Conservation (phyloP, 2,113 vertebrate species). For the Megaleporinus macrocephalus region DNA sequence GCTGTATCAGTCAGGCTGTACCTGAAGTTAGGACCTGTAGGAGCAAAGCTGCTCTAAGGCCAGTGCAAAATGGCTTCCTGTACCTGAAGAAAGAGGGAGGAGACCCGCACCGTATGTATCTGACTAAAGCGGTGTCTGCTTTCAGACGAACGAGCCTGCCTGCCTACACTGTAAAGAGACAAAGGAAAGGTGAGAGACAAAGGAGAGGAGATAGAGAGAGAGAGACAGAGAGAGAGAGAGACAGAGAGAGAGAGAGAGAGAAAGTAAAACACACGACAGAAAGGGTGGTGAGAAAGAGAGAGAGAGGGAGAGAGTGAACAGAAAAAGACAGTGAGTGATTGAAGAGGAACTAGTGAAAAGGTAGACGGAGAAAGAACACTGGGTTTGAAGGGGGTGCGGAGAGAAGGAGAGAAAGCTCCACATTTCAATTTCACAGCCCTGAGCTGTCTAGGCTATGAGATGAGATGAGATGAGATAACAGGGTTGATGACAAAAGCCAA, state of each 20-base stretch:
- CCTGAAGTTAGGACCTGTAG: background rate
- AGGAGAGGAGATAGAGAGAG: background rate
- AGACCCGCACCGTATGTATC: background rate
- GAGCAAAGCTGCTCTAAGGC: background rate
- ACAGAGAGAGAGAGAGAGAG: background rate
- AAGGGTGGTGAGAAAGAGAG: background rate
- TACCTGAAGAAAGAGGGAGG: background rate
- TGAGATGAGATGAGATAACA: slow-evolving; percentile 6
- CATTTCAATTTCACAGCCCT: slow-evolving; percentile 13
- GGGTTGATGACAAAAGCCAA: slow-evolving; percentile 22
- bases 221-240: background rate
- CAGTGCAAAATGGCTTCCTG: background rate
- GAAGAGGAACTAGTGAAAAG: background rate
- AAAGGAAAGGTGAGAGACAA: background rate
- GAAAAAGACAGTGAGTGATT: background rate
- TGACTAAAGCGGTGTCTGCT: background rate
- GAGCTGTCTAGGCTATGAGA: background rate
- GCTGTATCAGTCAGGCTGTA: no score
- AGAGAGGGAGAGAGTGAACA: background rate
- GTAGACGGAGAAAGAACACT: background rate
- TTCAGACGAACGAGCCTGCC: background rate
- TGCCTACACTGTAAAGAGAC: background rate
- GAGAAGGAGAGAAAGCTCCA: background rate
- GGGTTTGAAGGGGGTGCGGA: background rate
- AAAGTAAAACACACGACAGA: background rate